These are phyloP conservation scores for Conus ventricosus DNA, from an alignment of 1,140 invertebrate species.

Conservation along the genomic window DNA sequence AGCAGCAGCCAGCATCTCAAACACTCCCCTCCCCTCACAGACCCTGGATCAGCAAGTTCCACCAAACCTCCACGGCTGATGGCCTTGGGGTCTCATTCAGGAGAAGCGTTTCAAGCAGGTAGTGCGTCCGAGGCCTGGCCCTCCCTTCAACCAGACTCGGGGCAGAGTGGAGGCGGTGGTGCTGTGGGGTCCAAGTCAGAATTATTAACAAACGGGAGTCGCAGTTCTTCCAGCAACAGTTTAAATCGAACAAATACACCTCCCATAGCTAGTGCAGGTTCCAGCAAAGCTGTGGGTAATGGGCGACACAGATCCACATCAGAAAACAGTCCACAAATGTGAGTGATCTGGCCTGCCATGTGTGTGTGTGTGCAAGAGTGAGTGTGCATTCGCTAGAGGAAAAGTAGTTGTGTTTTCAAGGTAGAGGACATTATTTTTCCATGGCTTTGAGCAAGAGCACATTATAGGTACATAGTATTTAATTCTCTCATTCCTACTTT, in stretches of 20 bases:
- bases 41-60: constrained; percentile 32
- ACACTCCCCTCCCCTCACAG: constrained; percentile 30
- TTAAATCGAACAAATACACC: constrained; percentile 44
- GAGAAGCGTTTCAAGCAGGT: constrained; percentile 1
- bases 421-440: too few species aligned
- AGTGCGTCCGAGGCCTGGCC: constrained; percentile 42
- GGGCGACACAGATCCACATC: constrained; percentile 38
- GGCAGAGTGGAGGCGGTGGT: neutral
- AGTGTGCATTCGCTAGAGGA: neutral
- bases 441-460: too few species aligned
- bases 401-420: neutral
- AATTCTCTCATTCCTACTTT: too few species aligned
- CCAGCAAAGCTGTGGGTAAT: constrained; percentile 42
- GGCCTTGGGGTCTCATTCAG: constrained; percentile 27
- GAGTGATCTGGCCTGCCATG: neutral
- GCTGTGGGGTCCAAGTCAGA: constrained; percentile 27
- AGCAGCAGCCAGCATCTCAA: constrained; percentile 53
- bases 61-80: constrained; percentile 42
- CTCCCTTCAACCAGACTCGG: constrained; percentile 24
- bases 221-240: constrained; percentile 32
- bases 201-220: constrained; percentile 34
- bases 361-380: neutral
- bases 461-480: too few species aligned
- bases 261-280: constrained; percentile 26
- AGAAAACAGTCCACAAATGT: constrained; percentile 19